Percentiles rank a stretch among this genome's conserved stretches.
Conservation (phyloP, 2,113 vertebrate species). For the Prochilodus magdalenae region DNA sequence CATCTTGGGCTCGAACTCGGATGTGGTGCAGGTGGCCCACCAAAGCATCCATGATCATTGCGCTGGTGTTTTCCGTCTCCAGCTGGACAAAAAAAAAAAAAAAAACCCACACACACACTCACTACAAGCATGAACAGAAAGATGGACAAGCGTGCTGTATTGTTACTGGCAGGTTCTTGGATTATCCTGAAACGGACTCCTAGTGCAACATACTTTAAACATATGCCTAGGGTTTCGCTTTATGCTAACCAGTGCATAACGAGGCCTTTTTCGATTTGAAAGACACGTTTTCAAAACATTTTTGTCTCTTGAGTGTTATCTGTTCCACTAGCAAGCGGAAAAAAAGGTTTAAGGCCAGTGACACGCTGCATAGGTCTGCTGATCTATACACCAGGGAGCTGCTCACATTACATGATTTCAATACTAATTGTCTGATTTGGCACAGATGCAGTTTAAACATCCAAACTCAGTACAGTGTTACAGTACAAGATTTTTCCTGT, state of each 20-base stretch:
- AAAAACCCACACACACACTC: neutral
- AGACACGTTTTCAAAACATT: neutral
- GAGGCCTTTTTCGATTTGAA: neutral
- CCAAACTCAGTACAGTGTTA: neutral
- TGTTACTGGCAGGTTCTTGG: conserved; percentile 9
- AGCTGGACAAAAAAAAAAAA: conserved; percentile 37
- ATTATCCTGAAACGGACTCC: neutral
- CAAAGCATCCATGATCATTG: conserved; percentile 69
- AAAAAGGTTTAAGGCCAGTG: neutral
- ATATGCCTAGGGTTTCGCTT: neutral
- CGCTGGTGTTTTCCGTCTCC: conserved; percentile 63
- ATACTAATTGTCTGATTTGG: neutral
- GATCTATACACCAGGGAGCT: neutral
- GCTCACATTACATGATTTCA: neutral
- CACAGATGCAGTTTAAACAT: neutral
- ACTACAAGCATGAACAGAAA: conserved; percentile 1
- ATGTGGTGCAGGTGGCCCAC: conserved; percentile 71
- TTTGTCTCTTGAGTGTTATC: neutral
- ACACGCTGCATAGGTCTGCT: neutral
- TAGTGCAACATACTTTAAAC: conserved; percentile 7
- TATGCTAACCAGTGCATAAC: neutral
- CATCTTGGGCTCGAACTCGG: conserved; percentile 74
- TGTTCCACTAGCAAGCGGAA: neutral
- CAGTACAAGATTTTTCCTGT: neutral
- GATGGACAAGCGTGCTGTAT: neutral